Evolutionary conservation across 2,888 invertebrate genomes (phyloP), one percentile per base, ranked within the genome.

Genomic region (Drosophila putrida): DNA sequence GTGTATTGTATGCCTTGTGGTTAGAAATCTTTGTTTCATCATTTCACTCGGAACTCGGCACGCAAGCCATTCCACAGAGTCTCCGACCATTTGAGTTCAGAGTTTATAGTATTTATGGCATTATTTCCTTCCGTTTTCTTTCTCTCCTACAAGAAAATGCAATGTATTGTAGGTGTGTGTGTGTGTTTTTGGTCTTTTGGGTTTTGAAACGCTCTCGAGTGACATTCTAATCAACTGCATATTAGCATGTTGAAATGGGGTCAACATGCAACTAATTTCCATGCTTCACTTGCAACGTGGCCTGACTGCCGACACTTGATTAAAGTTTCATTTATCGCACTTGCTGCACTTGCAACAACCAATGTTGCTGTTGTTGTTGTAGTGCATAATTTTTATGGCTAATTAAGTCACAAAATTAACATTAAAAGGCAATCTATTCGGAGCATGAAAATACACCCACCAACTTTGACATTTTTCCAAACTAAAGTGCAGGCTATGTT

Each of bases 141-240:
- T 35, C 28, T 31, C 8, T 47, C 41, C 62, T 54, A 25, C 50
- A 57, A 25, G 33, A 43, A 33, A 33, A 39, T 6, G 15, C 11
- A 11, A 8, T 11, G 11, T 38, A 13, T 50, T 6, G 11, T 38
- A 3, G 31, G 47, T 20, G 33, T 27, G 33, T 27, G 47, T 20
- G 33, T 27, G 33, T 27, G 25, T 13, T 20, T 39, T 63, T 41
- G 39, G 60, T 36, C 28, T 57, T 61, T 39, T 36, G 28, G 43
- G 43, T 15, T 46, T 64, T 63, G 27, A 28, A 41, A 38, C 47
- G 46, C 59, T 64, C 62, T 69, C 58, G 67, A 85, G 86, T 88
- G 84, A 85, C 88, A 85, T 88, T 88, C 81, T 86, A 85, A 85
- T 85, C 85, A 88, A 77, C 51, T 83, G 76, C 85, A 83, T 67